Conservation (phyloP, 1,140 invertebrate genomes). For the Druon quercuslanigerum region DNA sequence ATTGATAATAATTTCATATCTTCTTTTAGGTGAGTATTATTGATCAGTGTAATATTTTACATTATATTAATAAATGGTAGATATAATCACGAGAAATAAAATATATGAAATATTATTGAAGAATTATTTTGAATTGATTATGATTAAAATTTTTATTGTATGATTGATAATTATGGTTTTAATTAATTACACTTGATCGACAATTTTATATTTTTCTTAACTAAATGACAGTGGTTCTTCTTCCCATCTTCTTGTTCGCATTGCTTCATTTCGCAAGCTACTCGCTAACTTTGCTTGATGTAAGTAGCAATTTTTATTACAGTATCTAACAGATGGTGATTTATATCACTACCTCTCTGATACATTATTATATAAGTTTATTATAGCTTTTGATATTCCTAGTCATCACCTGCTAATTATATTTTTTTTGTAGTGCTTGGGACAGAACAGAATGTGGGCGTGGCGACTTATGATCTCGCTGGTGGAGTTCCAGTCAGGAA, state of each 20-base stretch:
- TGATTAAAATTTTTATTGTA: too few relatives aligned
- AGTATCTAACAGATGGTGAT: conserved; percentile 40
- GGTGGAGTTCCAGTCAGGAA: conserved; percentile 90
- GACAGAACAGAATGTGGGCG: conserved; percentile 91
- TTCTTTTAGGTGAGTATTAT: too few relatives aligned
- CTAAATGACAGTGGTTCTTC: conserved; percentile 84
- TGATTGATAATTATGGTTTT: not conserved
- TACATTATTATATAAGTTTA: conserved; percentile 34
- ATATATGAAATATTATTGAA: too few relatives aligned
- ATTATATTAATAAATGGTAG: too few relatives aligned
- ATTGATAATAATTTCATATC: too few relatives aligned
- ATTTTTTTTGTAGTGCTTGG: conserved; percentile 83
- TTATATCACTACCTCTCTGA: conserved; percentile 48
- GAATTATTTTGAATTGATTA: too few relatives aligned
- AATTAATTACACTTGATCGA: conserved; percentile 30
- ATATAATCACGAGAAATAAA: too few relatives aligned
- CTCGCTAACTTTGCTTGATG: conserved; percentile 90
- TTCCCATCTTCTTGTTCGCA: conserved; percentile 93
- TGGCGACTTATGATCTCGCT: conserved; percentile 89
- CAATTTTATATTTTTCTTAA: conserved; percentile 74
- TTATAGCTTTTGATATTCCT: conserved; percentile 34
- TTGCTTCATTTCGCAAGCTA: conserved; percentile 93
- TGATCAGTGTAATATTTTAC: too few relatives aligned
- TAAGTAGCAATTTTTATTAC: conserved; percentile 79
- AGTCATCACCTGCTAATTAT: conserved; percentile 45